These are phyloP conservation scores for Platycercus adscitus DNA, from an alignment of 2,113 vertebrate genomes.

Conservation along the genomic window DNA sequence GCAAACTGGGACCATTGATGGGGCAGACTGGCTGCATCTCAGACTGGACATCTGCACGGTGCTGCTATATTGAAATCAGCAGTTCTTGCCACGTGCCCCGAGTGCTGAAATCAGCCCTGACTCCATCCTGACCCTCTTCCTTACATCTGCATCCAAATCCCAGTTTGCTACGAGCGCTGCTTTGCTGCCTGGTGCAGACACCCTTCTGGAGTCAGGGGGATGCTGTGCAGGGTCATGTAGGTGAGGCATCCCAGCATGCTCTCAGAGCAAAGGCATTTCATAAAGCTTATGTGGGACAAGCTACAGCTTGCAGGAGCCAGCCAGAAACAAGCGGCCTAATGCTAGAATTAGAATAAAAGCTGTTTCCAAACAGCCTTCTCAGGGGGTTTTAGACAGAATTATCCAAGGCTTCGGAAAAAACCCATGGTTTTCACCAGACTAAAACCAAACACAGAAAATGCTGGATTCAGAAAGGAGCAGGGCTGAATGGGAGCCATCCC, in stretches of 20 bases:
- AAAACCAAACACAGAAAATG: background rate
- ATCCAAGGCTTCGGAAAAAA: background rate
- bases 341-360: slow-evolving; percentile 25
- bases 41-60: background rate
- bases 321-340: background rate
- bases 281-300: background rate
- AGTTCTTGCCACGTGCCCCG: background rate
- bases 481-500: accelerated
- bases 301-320: background rate
- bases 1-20: background rate
- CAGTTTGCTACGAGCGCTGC: background rate
- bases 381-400: background rate
- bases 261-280: background rate
- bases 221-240: background rate
- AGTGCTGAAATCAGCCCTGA: background rate
- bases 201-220: background rate
- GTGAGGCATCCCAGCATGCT: background rate
- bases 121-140: background rate
- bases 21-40: background rate
- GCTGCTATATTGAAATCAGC: background rate
- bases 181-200: background rate
- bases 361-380: background rate
- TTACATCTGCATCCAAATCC: background rate
- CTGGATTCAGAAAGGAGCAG: background rate
- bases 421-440: background rate